A percentile compares a stretch with the other conserved stretches of the same genome.
Conservation (phyloP, 2,797 vertebrate genomes). For the Gila robusta region DNA sequence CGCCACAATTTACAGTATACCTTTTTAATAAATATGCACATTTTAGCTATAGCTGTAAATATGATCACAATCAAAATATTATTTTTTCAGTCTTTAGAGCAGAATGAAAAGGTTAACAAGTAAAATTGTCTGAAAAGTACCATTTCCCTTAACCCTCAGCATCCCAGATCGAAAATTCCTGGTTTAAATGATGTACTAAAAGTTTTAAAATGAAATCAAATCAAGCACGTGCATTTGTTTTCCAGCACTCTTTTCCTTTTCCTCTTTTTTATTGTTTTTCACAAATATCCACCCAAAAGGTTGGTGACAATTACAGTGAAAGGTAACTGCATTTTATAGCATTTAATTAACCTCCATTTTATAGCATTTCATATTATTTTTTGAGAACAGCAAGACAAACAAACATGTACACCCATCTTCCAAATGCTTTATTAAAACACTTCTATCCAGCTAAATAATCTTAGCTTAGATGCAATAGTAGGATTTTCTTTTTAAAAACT, state of each 20-base stretch:
- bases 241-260: not conserved
- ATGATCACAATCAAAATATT: not conserved
- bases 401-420: constrained; percentile 69
- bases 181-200: not conserved
- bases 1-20: not conserved
- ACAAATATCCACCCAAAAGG: not conserved
- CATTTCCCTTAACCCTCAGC: not conserved
- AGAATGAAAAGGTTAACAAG: not conserved
- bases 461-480: constrained; percentile 81
- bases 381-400: not conserved
- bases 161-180: not conserved
- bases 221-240: not conserved
- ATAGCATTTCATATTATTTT: not conserved
- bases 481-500: constrained; percentile 83
- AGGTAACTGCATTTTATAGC: not conserved
- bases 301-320: not conserved
- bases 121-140: not conserved
- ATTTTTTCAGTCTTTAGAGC: not conserved
- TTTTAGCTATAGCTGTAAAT: not conserved
- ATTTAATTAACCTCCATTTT: not conserved
- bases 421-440: constrained; percentile 83
- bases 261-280: not conserved
- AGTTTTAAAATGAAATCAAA: not conserved
- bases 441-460: constrained; percentile 80
- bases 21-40: not conserved